Base-by-base conservation (phyloP, 2,888 invertebrate genomes). In the Leptinotarsa haldemani region DNA sequence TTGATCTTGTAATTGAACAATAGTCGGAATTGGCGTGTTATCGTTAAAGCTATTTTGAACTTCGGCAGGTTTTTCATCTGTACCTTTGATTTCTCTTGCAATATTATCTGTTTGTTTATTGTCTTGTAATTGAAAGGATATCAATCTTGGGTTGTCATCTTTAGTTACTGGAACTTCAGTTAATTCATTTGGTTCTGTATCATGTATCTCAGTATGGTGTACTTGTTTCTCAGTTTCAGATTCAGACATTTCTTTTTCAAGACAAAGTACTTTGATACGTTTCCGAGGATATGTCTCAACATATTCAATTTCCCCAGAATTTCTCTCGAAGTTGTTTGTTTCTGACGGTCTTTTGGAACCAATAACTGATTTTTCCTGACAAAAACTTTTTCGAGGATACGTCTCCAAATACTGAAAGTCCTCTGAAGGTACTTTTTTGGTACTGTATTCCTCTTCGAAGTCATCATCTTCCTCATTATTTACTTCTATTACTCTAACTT, bases 401-500 rank as follows among this genome's bases (percentile, higher is more conserved):
- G 67, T 71, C 64, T 73, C 72, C 64, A 66, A 70, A 47, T 48
- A 70, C 46, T 70, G 58, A 46, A 66, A 30, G n/a, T 40, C 5
- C 4, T 61, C n/a, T 4, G 46, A 65, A 61, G n/a, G 9, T 7
- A 30, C 16, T 16, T 22, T 50, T 16, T 22, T 50, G n/a, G n/a
- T 12, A n/a, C 4, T 30, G 47, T 61, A 66, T 46, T 75, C 75
- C 47, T 79, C 75, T 18, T 73, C 69, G 67, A 77, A 77, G 64
- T 70, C 65, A 64, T 79, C 76, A 15, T 79, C 76, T 76, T 82
- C 79, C 22, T 79, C 77, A 13, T 79, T 74, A 69, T 81, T 74
- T 64, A 82, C 78, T 74, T 84, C 81, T 65, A 81, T 73, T 18
- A 78, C 77, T 75, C 80, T 73, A n/a, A 79, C 76, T 72, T 80